Conservation (phyloP, 2,797 vertebrate species). For the Leontocebus nigricollis region DNA sequence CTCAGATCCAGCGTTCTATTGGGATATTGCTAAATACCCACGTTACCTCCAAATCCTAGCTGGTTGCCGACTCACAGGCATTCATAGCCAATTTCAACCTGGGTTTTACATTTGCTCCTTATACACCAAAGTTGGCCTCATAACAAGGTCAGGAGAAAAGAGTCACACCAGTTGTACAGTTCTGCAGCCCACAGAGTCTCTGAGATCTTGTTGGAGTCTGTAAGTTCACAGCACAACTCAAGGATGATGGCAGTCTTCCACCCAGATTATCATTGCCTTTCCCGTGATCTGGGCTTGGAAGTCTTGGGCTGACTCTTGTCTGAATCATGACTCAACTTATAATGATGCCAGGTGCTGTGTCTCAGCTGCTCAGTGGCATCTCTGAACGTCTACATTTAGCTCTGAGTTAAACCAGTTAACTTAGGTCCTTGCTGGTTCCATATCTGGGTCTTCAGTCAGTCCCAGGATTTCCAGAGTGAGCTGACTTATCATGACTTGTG, state of each 20-base stretch:
- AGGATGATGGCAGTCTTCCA: not conserved
- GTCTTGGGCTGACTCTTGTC: not conserved
- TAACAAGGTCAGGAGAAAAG: not conserved
- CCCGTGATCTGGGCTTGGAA: not conserved
- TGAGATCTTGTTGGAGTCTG: not conserved
- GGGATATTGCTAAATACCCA: not conserved
- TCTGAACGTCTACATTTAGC: constrained; percentile 25
- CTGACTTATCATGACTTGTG: not conserved
- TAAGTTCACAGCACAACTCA: not conserved
- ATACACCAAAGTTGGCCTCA: not conserved
- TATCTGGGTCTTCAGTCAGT: not conserved
- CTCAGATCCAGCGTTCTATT: not conserved
- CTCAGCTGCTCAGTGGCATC: not conserved
- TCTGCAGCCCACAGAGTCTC: not conserved
- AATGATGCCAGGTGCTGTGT: not conserved
- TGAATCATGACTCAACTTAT: constrained; percentile 5
- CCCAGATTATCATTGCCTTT: not conserved
- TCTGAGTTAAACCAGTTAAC: not conserved
- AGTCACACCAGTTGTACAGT: not conserved
- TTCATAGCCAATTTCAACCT: not conserved
- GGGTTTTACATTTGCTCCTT: not conserved
- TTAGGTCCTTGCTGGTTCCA: not conserved
- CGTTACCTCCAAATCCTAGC: not conserved
- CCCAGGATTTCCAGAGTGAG: not conserved
- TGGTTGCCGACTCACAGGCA: not conserved